These are phyloP conservation scores for Notodonta ziczac DNA, from an alignment of 2,888 invertebrate species.

Conservation along the genomic window DNA sequence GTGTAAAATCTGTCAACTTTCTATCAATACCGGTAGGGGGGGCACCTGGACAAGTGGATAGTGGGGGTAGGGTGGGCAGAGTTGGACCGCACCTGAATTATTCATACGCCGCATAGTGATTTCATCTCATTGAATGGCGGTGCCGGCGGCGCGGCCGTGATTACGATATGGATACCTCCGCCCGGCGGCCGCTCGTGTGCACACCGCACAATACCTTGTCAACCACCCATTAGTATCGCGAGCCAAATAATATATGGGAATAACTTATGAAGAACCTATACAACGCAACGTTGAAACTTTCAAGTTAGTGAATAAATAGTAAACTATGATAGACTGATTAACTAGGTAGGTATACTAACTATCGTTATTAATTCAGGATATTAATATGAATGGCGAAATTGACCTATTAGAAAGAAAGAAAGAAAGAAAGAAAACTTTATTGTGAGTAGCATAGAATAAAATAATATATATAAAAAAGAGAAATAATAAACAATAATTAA, in stretches of 20 bases:
- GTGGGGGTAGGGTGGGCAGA: constrained; percentile 40
- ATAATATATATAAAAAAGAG: no score
- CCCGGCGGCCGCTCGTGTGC: constrained; percentile 46
- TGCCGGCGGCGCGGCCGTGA: constrained; percentile 67
- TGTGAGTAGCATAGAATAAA: no score
- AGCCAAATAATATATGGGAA: not conserved
- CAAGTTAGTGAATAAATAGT: no score
- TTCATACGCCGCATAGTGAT: constrained; percentile 83
- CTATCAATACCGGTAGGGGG: constrained; percentile 57
- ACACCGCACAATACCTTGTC: constrained; percentile 68
- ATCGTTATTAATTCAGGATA: no score
- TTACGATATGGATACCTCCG: constrained; percentile 81
- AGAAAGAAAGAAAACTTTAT: no score
- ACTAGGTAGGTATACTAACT: no score
- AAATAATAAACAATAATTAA: no score
- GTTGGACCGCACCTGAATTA: constrained; percentile 77
- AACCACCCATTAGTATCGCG: constrained; percentile 50
- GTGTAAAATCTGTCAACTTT: constrained; percentile 54
- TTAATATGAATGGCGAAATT: no score
- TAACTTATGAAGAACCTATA: not conserved
- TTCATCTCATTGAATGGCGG: constrained; percentile 82
- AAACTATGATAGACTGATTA: no score
- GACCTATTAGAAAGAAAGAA: no score
- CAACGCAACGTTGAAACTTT: no score
- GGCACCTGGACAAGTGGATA: constrained; percentile 22